phyloP scores from a whole-genome alignment of 2,113 vertebrate genomes.

The Melanerpes formicivorus region DNA sequence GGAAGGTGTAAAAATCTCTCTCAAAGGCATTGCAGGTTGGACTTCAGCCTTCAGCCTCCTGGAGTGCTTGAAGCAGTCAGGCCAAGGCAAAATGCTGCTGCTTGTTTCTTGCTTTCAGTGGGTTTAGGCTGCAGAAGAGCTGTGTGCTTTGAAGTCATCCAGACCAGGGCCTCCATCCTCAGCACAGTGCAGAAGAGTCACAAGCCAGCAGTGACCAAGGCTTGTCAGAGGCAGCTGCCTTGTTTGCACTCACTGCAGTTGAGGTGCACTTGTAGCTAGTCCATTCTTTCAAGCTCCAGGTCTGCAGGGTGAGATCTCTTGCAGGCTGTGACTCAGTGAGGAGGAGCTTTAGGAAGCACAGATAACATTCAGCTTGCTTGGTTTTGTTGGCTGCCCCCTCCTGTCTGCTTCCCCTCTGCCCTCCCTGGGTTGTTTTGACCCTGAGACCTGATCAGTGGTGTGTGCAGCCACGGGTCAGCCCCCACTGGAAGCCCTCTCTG shows the following conservation, averaged over 20 bases:
- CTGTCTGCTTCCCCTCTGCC: not conserved
- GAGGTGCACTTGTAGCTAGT: accelerated
- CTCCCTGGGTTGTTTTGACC: not conserved
- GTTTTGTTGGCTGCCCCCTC: not conserved
- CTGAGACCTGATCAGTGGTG: not conserved
- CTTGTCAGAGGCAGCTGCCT: not conserved
- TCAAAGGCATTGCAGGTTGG: not conserved
- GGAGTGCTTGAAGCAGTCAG: not conserved
- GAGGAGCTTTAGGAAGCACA: not conserved
- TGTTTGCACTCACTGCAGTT: not conserved
- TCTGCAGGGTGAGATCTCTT: not conserved
- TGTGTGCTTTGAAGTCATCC: not conserved
- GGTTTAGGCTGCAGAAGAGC: not conserved
- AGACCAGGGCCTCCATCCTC: not conserved
- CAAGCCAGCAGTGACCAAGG: not conserved
- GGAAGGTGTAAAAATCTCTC: not conserved
- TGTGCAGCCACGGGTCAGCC: not conserved
- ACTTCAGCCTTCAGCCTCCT: not conserved
- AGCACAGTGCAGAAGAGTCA: not conserved
- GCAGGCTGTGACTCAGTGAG: not conserved
- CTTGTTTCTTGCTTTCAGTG: not conserved
- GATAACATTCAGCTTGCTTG: not conserved
- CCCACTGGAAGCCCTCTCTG: not conserved
- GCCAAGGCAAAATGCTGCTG: not conserved
- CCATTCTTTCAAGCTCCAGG: not conserved